Evolutionary conservation across 2,888 invertebrate genomes (phyloP), one percentile per base, ranked within the genome.

Genomic region (Cryptocephalus primarius): DNA sequence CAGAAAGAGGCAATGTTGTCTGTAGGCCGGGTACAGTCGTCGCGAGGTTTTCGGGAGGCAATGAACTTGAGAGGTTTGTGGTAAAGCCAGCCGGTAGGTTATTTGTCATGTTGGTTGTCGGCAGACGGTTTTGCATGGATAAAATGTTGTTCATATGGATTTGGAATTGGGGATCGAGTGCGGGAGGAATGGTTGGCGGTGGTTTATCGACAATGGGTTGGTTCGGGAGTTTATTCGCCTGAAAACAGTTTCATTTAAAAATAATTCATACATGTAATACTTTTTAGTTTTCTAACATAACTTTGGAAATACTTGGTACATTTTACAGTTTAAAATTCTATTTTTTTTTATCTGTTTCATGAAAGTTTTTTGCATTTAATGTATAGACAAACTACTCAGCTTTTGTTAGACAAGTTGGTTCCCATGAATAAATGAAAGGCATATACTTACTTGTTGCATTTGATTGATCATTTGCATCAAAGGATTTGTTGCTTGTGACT

Each of bases 401-500:
- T 22, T 22, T 4, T 22, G 22, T 2, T 6, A 22, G 6, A 6
- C 22, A 6, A 22, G 22, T 22, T 22, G 2, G 22, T 22, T 22
- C 6, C 6, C 6, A 6, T 22, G 22, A 22, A 22, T 22, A 22
- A 22, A 22, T 22, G 22, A 22, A 22, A 6, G 6, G 22, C 6
- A 22, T 6, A 22, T 44, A 48, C 59, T 55, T 57, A 70, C 73
- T 67, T 75, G 74, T 59, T 76, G 76, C 70, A 76, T 72, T 61
- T 76, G 76, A 62, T 66, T 74, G 47, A 76, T 74, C 61, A 76
- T 70, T 49, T 75, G 74, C 69, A 76, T 73, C 42, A 77, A 68
- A 47, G 76, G 74, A 64, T 75, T 76, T 39, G 73, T 58, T 39
- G 70, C 59, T n/a, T 68, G 60, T 8, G 67, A 56, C 55, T 69